A percentile compares a stretch with the other conserved stretches of the same genome.
phyloP scores from a whole-genome alignment of 2,888 invertebrate genomes.

The Drepanosiphum platanoidis region DNA sequence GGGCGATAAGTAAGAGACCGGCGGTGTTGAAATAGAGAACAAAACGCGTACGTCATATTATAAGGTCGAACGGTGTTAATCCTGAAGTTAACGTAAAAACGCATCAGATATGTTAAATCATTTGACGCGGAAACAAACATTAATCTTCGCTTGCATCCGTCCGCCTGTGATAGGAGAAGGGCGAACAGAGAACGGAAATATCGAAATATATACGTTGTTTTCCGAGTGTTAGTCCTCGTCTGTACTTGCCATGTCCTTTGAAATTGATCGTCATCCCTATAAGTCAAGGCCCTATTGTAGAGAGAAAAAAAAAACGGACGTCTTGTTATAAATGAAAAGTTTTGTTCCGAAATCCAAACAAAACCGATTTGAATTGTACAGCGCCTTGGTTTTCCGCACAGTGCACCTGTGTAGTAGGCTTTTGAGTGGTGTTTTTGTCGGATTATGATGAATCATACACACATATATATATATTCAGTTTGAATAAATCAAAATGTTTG shows the following conservation, averaged over 20 bases:
- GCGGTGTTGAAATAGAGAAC: not conserved
- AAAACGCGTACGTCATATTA: too few species aligned
- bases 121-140: conserved; percentile 28
- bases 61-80: not conserved
- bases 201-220: conserved; percentile 29
- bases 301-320: not conserved
- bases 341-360: conserved; percentile 35
- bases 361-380: conserved; percentile 33
- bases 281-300: conserved; percentile 23
- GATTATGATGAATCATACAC: not conserved
- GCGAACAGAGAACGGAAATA: conserved; percentile 31
- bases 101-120: not conserved
- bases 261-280: conserved; percentile 43
- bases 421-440: not conserved
- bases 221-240: not conserved
- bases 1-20: not conserved
- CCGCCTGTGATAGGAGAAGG: not conserved
- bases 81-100: not conserved
- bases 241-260: conserved; percentile 1
- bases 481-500: not conserved
- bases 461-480: not conserved
- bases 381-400: not conserved
- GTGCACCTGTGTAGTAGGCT: not conserved
- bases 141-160: conserved; percentile 5
- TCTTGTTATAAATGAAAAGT: conserved; percentile 52